phyloP scores from a whole-genome alignment of 2,797 vertebrate genomes.

The Hyperoplus immaculatus region DNA sequence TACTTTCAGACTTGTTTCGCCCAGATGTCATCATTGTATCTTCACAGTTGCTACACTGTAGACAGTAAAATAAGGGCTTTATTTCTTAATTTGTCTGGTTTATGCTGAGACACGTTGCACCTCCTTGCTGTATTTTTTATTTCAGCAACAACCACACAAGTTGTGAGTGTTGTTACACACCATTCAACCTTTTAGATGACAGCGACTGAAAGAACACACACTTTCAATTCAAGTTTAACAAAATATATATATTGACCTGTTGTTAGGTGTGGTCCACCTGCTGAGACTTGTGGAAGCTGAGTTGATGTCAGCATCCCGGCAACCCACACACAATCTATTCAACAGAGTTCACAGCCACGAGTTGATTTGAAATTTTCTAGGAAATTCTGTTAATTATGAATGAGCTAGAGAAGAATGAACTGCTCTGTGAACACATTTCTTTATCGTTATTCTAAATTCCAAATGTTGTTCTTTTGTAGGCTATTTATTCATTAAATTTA shows the following conservation, averaged over 20 bases:
- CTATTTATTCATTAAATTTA: not conserved
- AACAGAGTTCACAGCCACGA: not conserved
- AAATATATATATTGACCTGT: not conserved
- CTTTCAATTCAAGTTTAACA: not conserved
- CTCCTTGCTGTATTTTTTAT: not conserved
- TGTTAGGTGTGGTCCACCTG: constrained; percentile 38
- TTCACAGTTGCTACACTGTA: not conserved
- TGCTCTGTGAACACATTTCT: not conserved
- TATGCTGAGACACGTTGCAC: not conserved
- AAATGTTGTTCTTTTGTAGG: not conserved
- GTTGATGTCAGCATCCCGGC: not conserved
- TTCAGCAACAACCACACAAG: not conserved
- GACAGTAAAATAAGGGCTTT: not conserved
- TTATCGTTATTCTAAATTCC: not conserved
- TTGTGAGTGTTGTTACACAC: not conserved
- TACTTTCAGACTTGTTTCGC: not conserved
- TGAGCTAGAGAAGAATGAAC: not conserved
- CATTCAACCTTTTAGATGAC: not conserved
- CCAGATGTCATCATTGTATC: not conserved
- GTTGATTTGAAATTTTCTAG: not conserved
- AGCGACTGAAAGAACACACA: not conserved
- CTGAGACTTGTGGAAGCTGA: constrained; percentile 11
- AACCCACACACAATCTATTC: constrained; percentile 6
- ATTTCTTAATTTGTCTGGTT: not conserved
- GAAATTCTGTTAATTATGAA: not conserved